Evolutionary conservation across 2,888 invertebrate species (phyloP), one percentile per base, ranked within the genome.

Genomic region (Subacronicta megacephala): DNA sequence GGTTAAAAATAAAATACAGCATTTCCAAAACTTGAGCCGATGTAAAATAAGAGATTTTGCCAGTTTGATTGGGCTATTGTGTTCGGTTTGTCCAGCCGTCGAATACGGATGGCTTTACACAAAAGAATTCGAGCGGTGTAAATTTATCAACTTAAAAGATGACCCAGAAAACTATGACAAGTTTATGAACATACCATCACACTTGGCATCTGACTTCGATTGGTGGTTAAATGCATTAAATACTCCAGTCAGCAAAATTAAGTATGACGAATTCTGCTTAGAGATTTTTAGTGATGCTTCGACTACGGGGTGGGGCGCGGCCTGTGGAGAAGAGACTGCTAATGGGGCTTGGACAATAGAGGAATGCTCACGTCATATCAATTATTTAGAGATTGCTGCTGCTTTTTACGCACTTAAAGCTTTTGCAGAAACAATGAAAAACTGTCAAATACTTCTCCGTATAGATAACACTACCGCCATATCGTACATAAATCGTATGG

Each of bases 201-300:
- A 20, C 20, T 20, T 20, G 5, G 4, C 20, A 20, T 4, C 20
- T 4, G 20, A 20, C 7, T 20, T 20, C 33, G 9, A 49, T 4
- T 59, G 59, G 59, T 59, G 59, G 41, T 15, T 31, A 7, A 36
- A 26, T 1, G 20, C 20, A 13, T 26, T 51, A 26, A 12, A 36
- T 7, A 17, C 20, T 1, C 18, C 58, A 6, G 13, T 33, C 9
- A 18, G 20, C 17, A 41, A 6, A 13, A 54, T 54, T 12, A 23
- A n/a, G 5, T 1, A 41, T 2, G 12, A 54, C 7, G 17, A 7
- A 0, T 54, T 17, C 35, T 5, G 5, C 4, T 4, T 49, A 10
- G 49, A 53, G 18, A 59, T 59, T 7, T 53, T 38, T 43, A 44
- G 43, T 15, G 58, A 59, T 13, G 52, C 58, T 35, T 59, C 56